Conservation (phyloP, 2,888 invertebrate genomes). For the Pimpla rufipes region DNA sequence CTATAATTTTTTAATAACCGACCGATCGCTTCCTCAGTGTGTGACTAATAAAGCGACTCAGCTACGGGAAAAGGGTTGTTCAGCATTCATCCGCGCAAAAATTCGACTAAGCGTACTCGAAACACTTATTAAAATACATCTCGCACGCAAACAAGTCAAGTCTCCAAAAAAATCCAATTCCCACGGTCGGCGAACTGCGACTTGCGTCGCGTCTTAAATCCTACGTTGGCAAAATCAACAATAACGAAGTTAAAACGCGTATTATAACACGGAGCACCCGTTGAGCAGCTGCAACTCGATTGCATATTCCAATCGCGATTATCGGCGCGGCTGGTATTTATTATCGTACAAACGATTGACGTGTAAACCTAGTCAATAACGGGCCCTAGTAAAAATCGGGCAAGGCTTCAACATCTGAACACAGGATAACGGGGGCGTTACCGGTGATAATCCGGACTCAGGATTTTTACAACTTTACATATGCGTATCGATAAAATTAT, state of each 20-base stretch:
- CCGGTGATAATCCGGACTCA: conserved; percentile 26
- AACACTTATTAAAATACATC: neutral
- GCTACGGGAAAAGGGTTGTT: neutral
- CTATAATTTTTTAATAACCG: too few species aligned
- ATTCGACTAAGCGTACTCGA: neutral
- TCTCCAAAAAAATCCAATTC: neutral
- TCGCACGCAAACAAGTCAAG: neutral
- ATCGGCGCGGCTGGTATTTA: conserved; percentile 7
- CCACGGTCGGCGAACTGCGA: neutral
- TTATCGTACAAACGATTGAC: conserved; percentile 46
- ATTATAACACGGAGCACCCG: conserved; percentile 24
- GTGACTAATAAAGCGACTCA: too few species aligned
- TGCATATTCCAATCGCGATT: conserved; percentile 6
- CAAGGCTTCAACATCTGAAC: conserved; percentile 65
- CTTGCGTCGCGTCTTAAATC: neutral
- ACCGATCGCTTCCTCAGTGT: too few species aligned
- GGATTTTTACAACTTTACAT: conserved; percentile 24
- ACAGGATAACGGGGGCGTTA: conserved; percentile 44
- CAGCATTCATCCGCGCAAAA: neutral
- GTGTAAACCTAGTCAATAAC: conserved; percentile 50
- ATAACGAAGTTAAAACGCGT: conserved; percentile 10
- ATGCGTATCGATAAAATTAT: neutral
- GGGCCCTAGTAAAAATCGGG: conserved; percentile 49
- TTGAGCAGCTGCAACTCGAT: conserved; percentile 21
- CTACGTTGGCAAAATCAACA: neutral